Evolutionary conservation across 2,797 vertebrate species (phyloP).

Genomic region (Rhinichthys osculus): DNA sequence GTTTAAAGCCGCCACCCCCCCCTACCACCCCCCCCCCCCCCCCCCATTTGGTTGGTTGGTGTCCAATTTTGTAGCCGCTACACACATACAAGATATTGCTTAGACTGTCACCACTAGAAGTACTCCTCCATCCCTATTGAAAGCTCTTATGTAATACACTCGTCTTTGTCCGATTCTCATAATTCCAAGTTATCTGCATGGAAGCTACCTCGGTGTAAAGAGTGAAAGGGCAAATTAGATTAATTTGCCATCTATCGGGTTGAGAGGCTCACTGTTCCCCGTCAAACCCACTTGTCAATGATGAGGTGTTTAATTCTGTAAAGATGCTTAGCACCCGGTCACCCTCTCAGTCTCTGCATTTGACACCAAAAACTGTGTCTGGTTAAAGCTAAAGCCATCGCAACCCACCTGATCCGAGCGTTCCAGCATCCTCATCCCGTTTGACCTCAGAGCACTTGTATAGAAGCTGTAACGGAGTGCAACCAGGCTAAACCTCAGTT

Average conservation of each 20-base stretch:
- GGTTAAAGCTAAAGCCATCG: slow-evolving; percentile 43
- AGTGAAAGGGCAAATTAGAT: slow-evolving; percentile 62
- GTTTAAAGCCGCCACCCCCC: no score
- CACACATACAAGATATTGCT: slow-evolving; percentile 24
- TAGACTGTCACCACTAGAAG: neutral
- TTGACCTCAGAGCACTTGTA: slow-evolving; percentile 22
- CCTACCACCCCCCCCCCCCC: no score
- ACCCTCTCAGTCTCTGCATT: slow-evolving; percentile 33
- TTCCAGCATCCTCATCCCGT: slow-evolving; percentile 18
- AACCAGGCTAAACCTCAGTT: slow-evolving; percentile 42
- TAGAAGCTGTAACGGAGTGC: slow-evolving; percentile 1
- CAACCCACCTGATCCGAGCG: slow-evolving; percentile 20
- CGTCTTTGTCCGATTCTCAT: slow-evolving; percentile 38
- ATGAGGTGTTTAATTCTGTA: slow-evolving; percentile 43
- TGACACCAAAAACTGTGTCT: slow-evolving; percentile 24
- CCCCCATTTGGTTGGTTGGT: neutral
- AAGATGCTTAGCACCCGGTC: slow-evolving; percentile 36
- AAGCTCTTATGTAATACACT: slow-evolving; percentile 11
- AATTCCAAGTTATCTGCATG: slow-evolving; percentile 39
- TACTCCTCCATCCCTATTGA: neutral
- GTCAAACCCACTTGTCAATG: slow-evolving; percentile 34
- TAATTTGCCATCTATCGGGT: slow-evolving; percentile 47
- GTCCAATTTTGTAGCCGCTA: slow-evolving; percentile 36
- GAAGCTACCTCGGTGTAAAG: slow-evolving; percentile 47
- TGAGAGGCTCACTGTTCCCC: slow-evolving; percentile 46